Conservation (phyloP, 2,797 vertebrate genomes). For the Myoxocephalus aenaeus region DNA sequence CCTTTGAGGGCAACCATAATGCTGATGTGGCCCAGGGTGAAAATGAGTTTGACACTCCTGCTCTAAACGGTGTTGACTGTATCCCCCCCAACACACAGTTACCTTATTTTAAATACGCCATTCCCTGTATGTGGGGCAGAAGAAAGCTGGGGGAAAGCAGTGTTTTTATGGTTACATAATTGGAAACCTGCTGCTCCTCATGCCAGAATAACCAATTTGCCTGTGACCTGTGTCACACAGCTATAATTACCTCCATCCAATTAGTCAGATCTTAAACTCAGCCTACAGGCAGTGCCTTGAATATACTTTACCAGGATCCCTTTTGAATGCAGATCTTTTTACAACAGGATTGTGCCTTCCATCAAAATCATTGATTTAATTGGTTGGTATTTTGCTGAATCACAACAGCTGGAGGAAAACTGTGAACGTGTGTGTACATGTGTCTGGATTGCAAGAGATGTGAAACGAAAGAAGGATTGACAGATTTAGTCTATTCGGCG, state of each 20-base stretch:
- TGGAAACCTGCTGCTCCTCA: slow-evolving; percentile 54
- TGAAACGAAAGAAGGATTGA: slow-evolving; percentile 14
- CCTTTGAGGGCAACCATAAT: no score
- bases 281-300: slow-evolving; percentile 35
- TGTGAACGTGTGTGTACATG: slow-evolving; percentile 8
- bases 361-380: slow-evolving; percentile 37
- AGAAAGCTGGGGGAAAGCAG: slow-evolving; percentile 24
- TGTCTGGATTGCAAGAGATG: slow-evolving; percentile 13
- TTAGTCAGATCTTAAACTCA: slow-evolving; percentile 64
- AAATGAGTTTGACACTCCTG: no score
- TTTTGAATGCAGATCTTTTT: slow-evolving; percentile 51
- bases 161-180: slow-evolving; percentile 62
- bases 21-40: no score
- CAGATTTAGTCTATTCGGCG: background rate
- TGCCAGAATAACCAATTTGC: slow-evolving; percentile 61
- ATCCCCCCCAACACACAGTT: background rate
- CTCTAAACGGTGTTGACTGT: slow-evolving; percentile 16
- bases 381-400: slow-evolving; percentile 48
- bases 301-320: slow-evolving; percentile 37
- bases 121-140: slow-evolving; percentile 14
- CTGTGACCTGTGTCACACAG: slow-evolving; percentile 58
- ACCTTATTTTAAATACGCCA: slow-evolving; percentile 31
- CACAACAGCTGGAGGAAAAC: slow-evolving; percentile 39
- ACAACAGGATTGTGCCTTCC: slow-evolving; percentile 38
- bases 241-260: slow-evolving; percentile 69